These are phyloP conservation scores for Leucania comma DNA, from an alignment of 2,888 invertebrate genomes.

Conservation along the genomic window DNA sequence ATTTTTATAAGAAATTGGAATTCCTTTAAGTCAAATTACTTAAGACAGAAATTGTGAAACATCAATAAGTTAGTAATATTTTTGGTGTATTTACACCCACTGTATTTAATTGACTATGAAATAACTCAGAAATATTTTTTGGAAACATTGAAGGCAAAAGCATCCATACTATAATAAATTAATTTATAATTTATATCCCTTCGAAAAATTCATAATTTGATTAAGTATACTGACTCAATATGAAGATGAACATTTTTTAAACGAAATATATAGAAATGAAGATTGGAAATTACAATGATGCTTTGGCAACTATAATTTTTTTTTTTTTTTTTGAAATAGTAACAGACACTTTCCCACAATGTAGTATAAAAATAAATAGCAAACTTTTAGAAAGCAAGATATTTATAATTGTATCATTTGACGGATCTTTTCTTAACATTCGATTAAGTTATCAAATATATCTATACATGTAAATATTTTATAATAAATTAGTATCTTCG, in stretches of 20 bases:
- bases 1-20: conserved; percentile 57
- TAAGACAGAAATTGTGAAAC: conserved; percentile 43
- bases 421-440: conserved; percentile 54
- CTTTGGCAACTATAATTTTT: conserved; percentile 56
- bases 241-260: conserved; percentile 21
- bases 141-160: conserved; percentile 43
- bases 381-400: conserved; percentile 31
- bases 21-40: conserved; percentile 41
- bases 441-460: conserved; percentile 39
- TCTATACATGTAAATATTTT: conserved; percentile 37
- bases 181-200: conserved; percentile 19
- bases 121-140: conserved; percentile 32
- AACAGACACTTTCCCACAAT: conserved; percentile 32
- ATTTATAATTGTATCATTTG: conserved; percentile 46
- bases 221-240: conserved; percentile 1
- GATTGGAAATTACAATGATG: conserved; percentile 19
- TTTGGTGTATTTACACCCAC: conserved; percentile 19
- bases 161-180: conserved; percentile 26
- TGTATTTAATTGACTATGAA: conserved; percentile 51
- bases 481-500: conserved; percentile 46
- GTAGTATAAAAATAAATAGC: conserved; percentile 34
- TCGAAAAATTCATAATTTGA: conserved; percentile 21
- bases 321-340: conserved; percentile 25
- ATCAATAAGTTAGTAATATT: conserved; percentile 20
- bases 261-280: conserved; percentile 21